Evolutionary conservation across 1,140 invertebrate genomes (phyloP), one percentile per base, ranked within the genome.

Genomic region (Drosophila miranda): DNA sequence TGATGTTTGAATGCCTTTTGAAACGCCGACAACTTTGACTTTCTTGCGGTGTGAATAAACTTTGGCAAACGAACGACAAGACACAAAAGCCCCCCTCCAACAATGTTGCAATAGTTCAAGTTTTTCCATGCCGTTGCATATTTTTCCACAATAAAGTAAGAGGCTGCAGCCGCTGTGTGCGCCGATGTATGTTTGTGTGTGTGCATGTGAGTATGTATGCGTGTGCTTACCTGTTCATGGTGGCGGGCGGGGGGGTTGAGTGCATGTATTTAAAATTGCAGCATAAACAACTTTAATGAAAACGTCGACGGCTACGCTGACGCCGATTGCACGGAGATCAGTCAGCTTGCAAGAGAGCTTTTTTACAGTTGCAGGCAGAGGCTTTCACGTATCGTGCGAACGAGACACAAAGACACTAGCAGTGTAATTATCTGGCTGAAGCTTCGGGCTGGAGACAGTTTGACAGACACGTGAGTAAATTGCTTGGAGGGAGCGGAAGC

Each of bases 211-310:
- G 41, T 56, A 42, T 54, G 48, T 45, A 14, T 67, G 48, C 43
- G 72, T 75, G 56, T 64, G 82, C 81, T 86, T 86, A 86, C 81
- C 81, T 86, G 82, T 86, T 87, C 81, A 86, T 86, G 75, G 81
- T 86, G 77, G 64, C 77, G 77, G 45, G 70, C 63, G 41, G 34
- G 34, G 34, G 34, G 34, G 0, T 38, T 38, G 34, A 38, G 34
- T 13, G 34, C 34, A 38, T 51, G 81, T 77, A 77, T 75, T 87
- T 86, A 60, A 87, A 86, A 86, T 86, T 87, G 81, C 81, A 86
- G 75, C 81, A 87, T 78, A 87, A 87, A 86, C 81, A 84, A 87
- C 81, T 86, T 86, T 86, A 75, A 87, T 86, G 69, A 86, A 87
- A 75, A 77, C 73, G 78, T 74, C 61, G 81, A 66, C 71, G 62